Conservation (phyloP, 2,888 invertebrate species). For the Ecliptopera silaceata region DNA sequence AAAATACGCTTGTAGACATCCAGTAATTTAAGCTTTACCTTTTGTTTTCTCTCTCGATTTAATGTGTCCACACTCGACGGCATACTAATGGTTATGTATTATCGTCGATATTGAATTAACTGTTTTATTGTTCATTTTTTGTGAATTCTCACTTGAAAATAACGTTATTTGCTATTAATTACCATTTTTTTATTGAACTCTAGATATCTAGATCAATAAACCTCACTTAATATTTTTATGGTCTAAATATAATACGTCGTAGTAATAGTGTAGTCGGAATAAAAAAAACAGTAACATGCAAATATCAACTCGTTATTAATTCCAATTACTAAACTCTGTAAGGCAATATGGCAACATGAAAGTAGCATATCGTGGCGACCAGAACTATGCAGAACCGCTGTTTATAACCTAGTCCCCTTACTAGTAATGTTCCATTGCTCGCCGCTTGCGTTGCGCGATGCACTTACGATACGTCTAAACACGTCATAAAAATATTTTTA, state of each 20-base stretch:
- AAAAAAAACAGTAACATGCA: not conserved
- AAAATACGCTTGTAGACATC: conserved; percentile 56
- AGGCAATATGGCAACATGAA: conserved; percentile 8
- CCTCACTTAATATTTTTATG: not conserved
- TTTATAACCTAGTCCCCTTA: conserved; percentile 17
- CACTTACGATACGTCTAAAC: conserved; percentile 17
- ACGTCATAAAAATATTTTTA: conserved; percentile 20
- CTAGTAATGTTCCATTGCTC: conserved; percentile 12
- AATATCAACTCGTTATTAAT: not conserved
- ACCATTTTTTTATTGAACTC: no score
- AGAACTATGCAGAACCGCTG: not conserved
- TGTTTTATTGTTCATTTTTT: conserved; percentile 10
- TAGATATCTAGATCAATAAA: not conserved
- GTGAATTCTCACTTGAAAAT: not conserved
- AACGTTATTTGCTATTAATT: not conserved
- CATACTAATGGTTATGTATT: conserved; percentile 34
- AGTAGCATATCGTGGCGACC: conserved; percentile 8
- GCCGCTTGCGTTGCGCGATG: conserved; percentile 4
- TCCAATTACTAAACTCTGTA: conserved; percentile 9
- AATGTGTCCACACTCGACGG: conserved; percentile 47
- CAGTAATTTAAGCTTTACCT: conserved; percentile 52
- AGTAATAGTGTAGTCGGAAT: not conserved
- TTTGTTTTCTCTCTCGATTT: conserved; percentile 52
- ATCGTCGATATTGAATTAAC: conserved; percentile 17
- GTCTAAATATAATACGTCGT: not conserved